These are phyloP conservation scores for Sarcophaga variegata DNA, from an alignment of 2,888 invertebrate species.

Conservation along the genomic window DNA sequence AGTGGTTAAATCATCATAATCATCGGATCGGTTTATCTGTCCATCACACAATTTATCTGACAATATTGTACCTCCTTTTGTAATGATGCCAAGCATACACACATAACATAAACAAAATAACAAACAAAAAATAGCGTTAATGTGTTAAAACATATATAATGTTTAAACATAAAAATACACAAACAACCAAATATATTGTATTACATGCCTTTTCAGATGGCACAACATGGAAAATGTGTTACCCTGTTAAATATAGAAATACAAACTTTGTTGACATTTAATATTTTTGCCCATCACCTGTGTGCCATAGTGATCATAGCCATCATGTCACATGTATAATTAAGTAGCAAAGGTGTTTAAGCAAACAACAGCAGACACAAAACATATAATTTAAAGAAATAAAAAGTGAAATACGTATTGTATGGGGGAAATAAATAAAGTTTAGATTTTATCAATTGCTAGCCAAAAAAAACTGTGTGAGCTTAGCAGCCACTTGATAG, in stretches of 20 bases:
- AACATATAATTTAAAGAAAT: conserved; percentile 45
- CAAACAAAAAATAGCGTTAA: conserved; percentile 51
- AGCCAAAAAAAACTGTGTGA: too few species aligned
- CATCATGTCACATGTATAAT: conserved; percentile 22
- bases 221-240: background rate
- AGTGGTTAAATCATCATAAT: conserved; percentile 49
- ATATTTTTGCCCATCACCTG: background rate
- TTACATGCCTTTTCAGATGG: conserved; percentile 22
- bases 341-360: conserved; percentile 48
- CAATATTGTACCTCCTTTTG: conserved; percentile 9
- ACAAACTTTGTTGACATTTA: conserved; percentile 2
- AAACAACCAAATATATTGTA: background rate
- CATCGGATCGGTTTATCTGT: conserved; percentile 30
- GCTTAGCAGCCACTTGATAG: too few species aligned
- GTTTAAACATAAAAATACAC: conserved; percentile 15
- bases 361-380: background rate
- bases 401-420: conserved; percentile 16
- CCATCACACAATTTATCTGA: conserved; percentile 48
- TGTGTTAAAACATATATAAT: conserved; percentile 67
- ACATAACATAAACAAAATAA: background rate
- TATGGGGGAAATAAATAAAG: conserved; percentile 12
- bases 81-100: background rate
- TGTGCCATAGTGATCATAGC: background rate
- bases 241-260: background rate
- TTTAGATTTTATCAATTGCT: background rate